Evolutionary conservation across 2,888 invertebrate genomes (phyloP).

Genomic region (Caenorhabditis japonica): DNA sequence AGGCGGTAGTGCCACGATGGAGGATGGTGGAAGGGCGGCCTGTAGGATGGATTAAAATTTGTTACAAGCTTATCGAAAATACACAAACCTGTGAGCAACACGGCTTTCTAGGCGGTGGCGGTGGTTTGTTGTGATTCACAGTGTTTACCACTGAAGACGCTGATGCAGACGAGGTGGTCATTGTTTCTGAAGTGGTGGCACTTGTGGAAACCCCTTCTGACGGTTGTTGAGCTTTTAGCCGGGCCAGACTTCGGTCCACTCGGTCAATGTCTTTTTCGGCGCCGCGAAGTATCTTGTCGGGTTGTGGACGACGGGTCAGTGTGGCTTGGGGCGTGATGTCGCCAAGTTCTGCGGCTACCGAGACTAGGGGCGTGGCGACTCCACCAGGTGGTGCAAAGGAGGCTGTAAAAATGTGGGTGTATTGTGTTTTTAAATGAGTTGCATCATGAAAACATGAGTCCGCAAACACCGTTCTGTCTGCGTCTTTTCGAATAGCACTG

Average conservation of each 20-base stretch:
- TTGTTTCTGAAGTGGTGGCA: conserved; percentile 8
- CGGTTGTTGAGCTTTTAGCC: conserved; percentile 50
- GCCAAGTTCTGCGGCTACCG: conserved; percentile 46
- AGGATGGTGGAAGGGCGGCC: conserved; percentile 62
- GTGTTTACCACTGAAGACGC: conserved; percentile 8
- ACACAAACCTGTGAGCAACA: conserved; percentile 57
- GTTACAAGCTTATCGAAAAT: neutral
- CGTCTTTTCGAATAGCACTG: too few species aligned
- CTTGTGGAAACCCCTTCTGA: conserved; percentile 33
- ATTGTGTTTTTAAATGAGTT: neutral
- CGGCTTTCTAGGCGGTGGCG: conserved; percentile 65
- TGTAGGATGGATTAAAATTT: conserved; percentile 19
- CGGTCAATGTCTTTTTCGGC: conserved; percentile 60
- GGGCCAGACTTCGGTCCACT: conserved; percentile 54
- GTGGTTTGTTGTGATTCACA: conserved; percentile 58
- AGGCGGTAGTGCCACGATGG: conserved; percentile 63
- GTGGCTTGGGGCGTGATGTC: conserved; percentile 51
- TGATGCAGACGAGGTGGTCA: conserved; percentile 13
- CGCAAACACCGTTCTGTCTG: too few species aligned
- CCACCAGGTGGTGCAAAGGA: conserved; percentile 60
- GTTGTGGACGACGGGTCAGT: conserved; percentile 29
- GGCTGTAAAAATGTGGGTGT: conserved; percentile 34
- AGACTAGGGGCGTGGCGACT: conserved; percentile 59
- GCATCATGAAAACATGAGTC: too few species aligned
- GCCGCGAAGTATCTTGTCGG: conserved; percentile 48